Percentiles rank a stretch among this genome's conserved stretches.
phyloP scores from a whole-genome alignment of 2,888 invertebrate genomes.

The Celastrina argiolus region DNA sequence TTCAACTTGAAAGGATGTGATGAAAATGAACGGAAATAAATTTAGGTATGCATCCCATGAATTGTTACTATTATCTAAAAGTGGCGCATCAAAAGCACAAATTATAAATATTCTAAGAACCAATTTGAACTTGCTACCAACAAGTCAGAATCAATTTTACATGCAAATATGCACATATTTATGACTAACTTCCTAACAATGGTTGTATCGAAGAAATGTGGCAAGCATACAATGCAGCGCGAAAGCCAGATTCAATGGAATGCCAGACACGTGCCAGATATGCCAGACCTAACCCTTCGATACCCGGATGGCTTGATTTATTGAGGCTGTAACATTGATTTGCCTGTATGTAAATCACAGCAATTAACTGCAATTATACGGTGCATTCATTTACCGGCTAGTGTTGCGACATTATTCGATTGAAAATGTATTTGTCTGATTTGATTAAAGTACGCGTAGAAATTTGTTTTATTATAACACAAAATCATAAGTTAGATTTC shows the following conservation, averaged over 20 bases:
- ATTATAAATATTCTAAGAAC: too few relatives aligned
- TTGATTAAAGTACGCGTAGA: too few relatives aligned
- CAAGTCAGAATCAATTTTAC: neutral
- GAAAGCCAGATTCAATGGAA: slow-evolving; percentile 30
- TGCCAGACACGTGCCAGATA: slow-evolving; percentile 28
- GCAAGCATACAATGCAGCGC: slow-evolving; percentile 28
- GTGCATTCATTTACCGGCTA: slow-evolving; percentile 46
- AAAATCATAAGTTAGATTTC: too few relatives aligned
- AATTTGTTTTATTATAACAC: too few relatives aligned
- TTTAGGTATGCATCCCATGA: too few relatives aligned
- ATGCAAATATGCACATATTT: neutral
- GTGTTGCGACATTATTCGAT: slow-evolving; percentile 8
- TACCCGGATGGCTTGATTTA: slow-evolving; percentile 26
- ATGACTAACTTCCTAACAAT: slow-evolving; percentile 14
- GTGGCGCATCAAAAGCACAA: too few relatives aligned
- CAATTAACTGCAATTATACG: slow-evolving; percentile 46
- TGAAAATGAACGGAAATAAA: too few relatives aligned
- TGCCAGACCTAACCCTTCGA: slow-evolving; percentile 25
- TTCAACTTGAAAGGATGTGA: too few relatives aligned
- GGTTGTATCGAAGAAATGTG: slow-evolving; percentile 15
- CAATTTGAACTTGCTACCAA: neutral
- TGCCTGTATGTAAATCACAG: slow-evolving; percentile 31
- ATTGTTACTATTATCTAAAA: too few relatives aligned
- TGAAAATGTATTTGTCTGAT: neutral
- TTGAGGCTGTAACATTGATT: slow-evolving; percentile 29